Base-by-base conservation (phyloP, 2,888 invertebrate species). In the Limnephilus auricula region DNA sequence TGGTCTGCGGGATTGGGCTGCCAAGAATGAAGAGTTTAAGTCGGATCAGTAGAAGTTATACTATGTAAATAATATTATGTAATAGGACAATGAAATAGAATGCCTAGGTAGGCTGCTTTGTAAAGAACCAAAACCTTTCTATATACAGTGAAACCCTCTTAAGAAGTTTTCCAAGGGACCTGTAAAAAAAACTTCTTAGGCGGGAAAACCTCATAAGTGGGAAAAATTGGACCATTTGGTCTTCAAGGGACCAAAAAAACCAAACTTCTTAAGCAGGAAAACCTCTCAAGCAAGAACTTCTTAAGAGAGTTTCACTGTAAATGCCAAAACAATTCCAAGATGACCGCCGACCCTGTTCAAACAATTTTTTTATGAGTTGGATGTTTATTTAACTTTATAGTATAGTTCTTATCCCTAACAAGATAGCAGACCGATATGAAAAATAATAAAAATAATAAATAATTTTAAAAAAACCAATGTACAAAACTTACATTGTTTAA, bases 1-100 rank as follows among this genome's bases (percentile, higher is more conserved):
- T 98, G 98, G 98, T 97, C 98, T 0, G 97, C 97, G 0, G 98
- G 98, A 1, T 95, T 98, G 30, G 98, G 98, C 1, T 98, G 98
- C 94, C 97, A 97, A 93, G 97, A 98, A n/a, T 88, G 87, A 88
- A n/a, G 0, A 32, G 34, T 25, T 15, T 40, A 40, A 85, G 25
- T 32, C 30, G 31, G 15, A 31, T 86, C 31, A 31, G 86, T 18
- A 6, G 50, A 78, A 34, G 34, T 88, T n/a, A 34, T 25, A 88
- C 87, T 88, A 79, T 88, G 87, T 45, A 84, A 84, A 78, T 65
- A 90, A 90, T 18, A 31, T 84, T 40, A 84, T 84, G 18, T 84
- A 37, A n/a, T 84, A 37, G 30, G 13, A 84, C n/a, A n/a, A 37
- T 85, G 85, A 85, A 34, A 85, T 82, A 25, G 65, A 65, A 65